phyloP scores from a whole-genome alignment of 2,797 vertebrate species.

The Rhinichthys osculus region DNA sequence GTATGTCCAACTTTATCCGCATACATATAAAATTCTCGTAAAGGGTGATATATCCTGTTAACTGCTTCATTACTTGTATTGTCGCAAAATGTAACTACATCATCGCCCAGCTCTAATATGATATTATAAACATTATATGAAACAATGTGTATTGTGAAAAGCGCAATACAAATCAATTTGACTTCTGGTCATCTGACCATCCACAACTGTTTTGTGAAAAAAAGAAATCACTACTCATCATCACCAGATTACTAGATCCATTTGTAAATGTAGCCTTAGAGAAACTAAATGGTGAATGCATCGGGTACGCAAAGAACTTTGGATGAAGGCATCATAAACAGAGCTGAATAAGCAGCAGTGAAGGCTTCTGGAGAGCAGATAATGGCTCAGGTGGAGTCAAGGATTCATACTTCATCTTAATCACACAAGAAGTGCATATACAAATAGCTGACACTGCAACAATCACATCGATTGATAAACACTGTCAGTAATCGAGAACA shows the following conservation, averaged over 20 bases:
- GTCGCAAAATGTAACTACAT: too few relatives aligned
- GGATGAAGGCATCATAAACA: conserved; percentile 61
- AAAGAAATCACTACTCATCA: background rate
- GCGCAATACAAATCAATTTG: too few relatives aligned
- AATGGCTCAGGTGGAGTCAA: conserved; percentile 2
- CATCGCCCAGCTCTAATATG: too few relatives aligned
- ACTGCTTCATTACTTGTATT: too few relatives aligned
- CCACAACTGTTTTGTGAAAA: background rate
- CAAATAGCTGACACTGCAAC: background rate
- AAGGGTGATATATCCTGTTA: too few relatives aligned
- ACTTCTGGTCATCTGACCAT: background rate
- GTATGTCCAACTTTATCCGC: too few relatives aligned
- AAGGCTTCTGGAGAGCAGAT: background rate
- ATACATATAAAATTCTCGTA: too few relatives aligned
- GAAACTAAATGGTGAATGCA: background rate
- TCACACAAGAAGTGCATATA: background rate
- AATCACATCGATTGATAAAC: background rate
- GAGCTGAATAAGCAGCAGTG: conserved; percentile 67
- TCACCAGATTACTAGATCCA: background rate
- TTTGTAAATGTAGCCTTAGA: background rate
- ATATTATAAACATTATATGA: too few relatives aligned
- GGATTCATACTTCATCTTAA: background rate
- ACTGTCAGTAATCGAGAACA: background rate
- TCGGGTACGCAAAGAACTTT: background rate
- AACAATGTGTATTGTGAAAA: too few relatives aligned